A percentile compares a stretch with the other conserved stretches of the same genome.
Evolutionary conservation across 2,888 invertebrate genomes (phyloP).

Genomic region (Allolobophora icterica): DNA sequence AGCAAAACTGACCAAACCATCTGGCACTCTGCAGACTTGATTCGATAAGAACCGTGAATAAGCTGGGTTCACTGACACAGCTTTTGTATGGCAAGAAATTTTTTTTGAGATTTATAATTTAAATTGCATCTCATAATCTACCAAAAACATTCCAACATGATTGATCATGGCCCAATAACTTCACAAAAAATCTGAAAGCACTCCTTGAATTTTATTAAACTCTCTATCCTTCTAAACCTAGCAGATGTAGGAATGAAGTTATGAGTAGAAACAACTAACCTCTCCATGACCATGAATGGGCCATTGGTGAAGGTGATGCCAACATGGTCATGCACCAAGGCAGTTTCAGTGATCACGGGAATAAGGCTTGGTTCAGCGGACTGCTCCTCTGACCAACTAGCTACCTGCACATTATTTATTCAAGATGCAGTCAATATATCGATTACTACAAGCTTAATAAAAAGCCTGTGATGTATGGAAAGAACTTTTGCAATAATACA

Average conservation of each 20-base stretch:
- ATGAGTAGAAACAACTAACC: background rate
- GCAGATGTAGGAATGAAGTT: background rate
- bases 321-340: background rate
- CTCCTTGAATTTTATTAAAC: background rate
- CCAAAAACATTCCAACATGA: background rate
- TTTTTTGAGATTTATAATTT: background rate
- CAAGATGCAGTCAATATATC: background rate
- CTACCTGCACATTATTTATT: background rate
- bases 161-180: background rate
- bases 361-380: background rate
- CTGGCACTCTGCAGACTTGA: background rate
- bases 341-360: background rate
- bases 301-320: background rate
- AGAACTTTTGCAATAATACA: too few species aligned
- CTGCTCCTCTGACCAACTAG: conserved; percentile 1
- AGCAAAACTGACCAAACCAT: background rate
- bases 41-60: background rate
- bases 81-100: background rate
- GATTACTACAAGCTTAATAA: background rate
- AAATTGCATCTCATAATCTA: background rate
- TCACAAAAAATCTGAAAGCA: background rate
- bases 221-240: background rate
- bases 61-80: background rate
- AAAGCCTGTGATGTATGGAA: background rate
- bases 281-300: conserved; percentile 9